Evolutionary conservation across 2,888 invertebrate species (phyloP).

Genomic region (Cosmia trapezina): DNA sequence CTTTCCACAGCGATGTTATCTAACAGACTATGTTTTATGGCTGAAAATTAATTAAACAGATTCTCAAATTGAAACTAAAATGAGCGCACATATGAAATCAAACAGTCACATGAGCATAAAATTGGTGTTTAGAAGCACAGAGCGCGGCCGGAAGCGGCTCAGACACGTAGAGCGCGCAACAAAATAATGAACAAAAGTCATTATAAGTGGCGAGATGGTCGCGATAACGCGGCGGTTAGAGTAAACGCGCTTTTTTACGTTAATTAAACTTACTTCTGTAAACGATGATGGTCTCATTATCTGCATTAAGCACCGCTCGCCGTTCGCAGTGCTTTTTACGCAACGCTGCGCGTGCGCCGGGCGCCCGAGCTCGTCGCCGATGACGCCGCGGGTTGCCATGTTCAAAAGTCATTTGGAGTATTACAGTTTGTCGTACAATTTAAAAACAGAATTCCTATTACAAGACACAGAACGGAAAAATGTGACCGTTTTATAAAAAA

Average conservation of each 20-base stretch:
- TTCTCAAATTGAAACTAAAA: slow-evolving; percentile 75
- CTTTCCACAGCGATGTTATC: slow-evolving; percentile 69
- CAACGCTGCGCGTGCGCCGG: slow-evolving; percentile 74
- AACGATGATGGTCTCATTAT: slow-evolving; percentile 87
- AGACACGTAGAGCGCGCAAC: slow-evolving; percentile 82
- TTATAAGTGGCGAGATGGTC: slow-evolving; percentile 86
- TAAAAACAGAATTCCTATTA: slow-evolving; percentile 54
- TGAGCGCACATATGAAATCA: slow-evolving; percentile 74
- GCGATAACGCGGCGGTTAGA: slow-evolving; percentile 86
- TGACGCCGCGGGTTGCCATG: slow-evolving; percentile 64
- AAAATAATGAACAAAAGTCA: slow-evolving; percentile 89
- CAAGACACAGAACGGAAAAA: slow-evolving; percentile 46
- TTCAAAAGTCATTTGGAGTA: slow-evolving; percentile 67
- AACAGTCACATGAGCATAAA: slow-evolving; percentile 83
- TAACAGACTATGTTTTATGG: slow-evolving; percentile 68
- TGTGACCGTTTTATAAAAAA: slow-evolving; percentile 49
- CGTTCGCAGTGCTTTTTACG: slow-evolving; percentile 79
- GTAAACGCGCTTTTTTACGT: slow-evolving; percentile 90
- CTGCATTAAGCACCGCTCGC: slow-evolving; percentile 79
- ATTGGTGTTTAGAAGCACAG: slow-evolving; percentile 82
- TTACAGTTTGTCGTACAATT: slow-evolving; percentile 58
- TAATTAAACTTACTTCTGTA: slow-evolving; percentile 90
- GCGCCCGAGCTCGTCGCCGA: slow-evolving; percentile 28
- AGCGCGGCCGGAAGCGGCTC: slow-evolving; percentile 82
- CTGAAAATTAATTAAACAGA: slow-evolving; percentile 80